Conservation (phyloP, 2,797 vertebrate genomes). For the Urosaurus nigricauda region DNA sequence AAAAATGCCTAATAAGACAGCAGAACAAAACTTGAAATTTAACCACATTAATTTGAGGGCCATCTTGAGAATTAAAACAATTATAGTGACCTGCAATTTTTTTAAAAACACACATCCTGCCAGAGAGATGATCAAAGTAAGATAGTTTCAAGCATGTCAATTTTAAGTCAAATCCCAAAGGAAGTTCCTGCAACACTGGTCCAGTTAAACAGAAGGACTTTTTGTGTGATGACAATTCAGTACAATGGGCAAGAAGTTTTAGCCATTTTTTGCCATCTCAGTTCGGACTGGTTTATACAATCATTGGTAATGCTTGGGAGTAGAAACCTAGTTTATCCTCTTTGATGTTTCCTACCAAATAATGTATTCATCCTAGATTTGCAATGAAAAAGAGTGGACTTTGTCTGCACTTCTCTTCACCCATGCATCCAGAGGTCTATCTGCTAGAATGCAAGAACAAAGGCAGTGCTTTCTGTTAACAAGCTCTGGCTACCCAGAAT, state of each 20-base stretch:
- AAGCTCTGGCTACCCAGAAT: conserved; percentile 20
- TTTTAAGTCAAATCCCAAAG: not conserved
- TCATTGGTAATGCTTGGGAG: conserved; percentile 52
- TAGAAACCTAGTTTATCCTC: conserved; percentile 53
- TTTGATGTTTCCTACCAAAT: conserved; percentile 57
- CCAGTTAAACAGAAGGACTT: conserved; percentile 33
- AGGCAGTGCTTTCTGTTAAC: conserved; percentile 48
- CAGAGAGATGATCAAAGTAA: conserved; percentile 25
- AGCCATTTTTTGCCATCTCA: conserved; percentile 38
- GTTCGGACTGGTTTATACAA: conserved; percentile 53
- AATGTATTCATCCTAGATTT: conserved; percentile 47
- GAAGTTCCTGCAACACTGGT: conserved; percentile 26
- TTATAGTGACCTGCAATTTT: conserved; percentile 43
- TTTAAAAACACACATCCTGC: conserved; percentile 67
- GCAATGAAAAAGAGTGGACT: not conserved
- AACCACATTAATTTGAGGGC: conserved; percentile 53
- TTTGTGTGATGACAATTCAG: conserved; percentile 17
- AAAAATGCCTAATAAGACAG: conserved; percentile 57
- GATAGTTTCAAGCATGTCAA: conserved; percentile 45
- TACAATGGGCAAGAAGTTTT: conserved; percentile 37
- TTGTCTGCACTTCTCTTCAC: not conserved
- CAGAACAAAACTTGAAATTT: conserved; percentile 52
- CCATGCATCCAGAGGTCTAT: conserved; percentile 1
- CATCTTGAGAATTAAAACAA: conserved; percentile 63
- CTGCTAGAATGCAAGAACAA: conserved; percentile 7